phyloP scores from a whole-genome alignment of 2,113 vertebrate genomes.

The Mesocricetus auratus region DNA sequence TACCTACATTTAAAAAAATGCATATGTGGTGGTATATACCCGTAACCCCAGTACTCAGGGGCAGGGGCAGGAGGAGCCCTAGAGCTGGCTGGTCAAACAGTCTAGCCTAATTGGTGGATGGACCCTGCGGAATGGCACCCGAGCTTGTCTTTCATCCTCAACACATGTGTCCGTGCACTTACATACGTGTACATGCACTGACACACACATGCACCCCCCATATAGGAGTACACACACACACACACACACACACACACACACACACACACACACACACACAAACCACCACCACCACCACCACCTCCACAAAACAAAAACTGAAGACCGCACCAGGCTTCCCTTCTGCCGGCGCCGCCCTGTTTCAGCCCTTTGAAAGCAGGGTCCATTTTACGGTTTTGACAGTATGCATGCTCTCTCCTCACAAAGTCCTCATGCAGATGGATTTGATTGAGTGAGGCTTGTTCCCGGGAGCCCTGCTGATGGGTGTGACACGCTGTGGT shows the following conservation, averaged over 20 bases:
- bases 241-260: neutral
- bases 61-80: neutral
- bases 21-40: neutral
- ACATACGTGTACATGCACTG: neutral
- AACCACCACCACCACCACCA: too few relatives aligned
- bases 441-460: neutral
- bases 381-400: neutral
- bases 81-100: neutral
- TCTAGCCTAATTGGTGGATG: neutral
- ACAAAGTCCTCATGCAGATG: neutral
- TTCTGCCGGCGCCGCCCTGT: neutral
- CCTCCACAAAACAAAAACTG: neutral
- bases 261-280: neutral
- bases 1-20: neutral
- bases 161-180: neutral
- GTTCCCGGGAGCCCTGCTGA: neutral
- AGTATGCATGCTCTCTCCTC: neutral
- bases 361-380: conserved; percentile 30
- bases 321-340: neutral
- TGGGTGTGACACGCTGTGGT: neutral
- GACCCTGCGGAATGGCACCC: too few relatives aligned
- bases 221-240: neutral
- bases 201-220: neutral
- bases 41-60: neutral
- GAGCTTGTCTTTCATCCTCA: neutral